A percentile compares a stretch with the other conserved stretches of the same genome.
These are phyloP conservation scores for Amblyraja radiata DNA, from an alignment of 2,797 vertebrate genomes.

Conservation along the genomic window DNA sequence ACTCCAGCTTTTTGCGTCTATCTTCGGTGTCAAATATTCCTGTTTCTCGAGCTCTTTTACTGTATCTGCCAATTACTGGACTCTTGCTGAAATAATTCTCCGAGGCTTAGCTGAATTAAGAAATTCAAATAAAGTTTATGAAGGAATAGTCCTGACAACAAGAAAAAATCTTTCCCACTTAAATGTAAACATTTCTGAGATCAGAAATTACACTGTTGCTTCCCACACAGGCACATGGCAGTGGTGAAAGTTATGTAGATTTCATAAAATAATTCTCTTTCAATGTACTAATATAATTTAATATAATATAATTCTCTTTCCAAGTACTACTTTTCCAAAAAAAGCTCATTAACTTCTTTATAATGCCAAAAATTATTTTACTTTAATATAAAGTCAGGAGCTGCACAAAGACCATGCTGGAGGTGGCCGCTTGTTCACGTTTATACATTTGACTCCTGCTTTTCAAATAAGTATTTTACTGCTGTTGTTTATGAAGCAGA, in stretches of 20 bases:
- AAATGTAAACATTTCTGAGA: neutral
- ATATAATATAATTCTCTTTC: too few relatives aligned
- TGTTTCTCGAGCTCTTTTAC: neutral
- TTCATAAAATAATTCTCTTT: neutral
- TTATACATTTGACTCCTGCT: neutral
- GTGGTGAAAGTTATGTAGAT: neutral
- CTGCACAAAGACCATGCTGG: neutral
- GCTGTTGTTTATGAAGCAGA: neutral
- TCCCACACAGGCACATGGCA: neutral
- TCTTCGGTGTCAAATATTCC: neutral
- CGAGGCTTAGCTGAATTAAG: neutral
- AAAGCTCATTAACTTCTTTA: conserved; percentile 3
- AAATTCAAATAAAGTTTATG: conserved; percentile 9
- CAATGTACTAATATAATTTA: too few relatives aligned
- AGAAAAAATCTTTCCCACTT: neutral
- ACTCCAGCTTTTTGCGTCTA: too few relatives aligned
- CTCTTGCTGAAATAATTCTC: neutral
- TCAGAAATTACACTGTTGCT: too few relatives aligned
- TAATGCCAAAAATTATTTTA: neutral
- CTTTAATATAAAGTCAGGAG: neutral
- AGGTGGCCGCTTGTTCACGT: neutral
- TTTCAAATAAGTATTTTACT: neutral
- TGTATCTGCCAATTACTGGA: neutral
- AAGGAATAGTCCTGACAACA: neutral
- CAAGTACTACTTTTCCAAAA: neutral